Conservation (phyloP, 2,113 vertebrate genomes). For the Epinephelus moara region DNA sequence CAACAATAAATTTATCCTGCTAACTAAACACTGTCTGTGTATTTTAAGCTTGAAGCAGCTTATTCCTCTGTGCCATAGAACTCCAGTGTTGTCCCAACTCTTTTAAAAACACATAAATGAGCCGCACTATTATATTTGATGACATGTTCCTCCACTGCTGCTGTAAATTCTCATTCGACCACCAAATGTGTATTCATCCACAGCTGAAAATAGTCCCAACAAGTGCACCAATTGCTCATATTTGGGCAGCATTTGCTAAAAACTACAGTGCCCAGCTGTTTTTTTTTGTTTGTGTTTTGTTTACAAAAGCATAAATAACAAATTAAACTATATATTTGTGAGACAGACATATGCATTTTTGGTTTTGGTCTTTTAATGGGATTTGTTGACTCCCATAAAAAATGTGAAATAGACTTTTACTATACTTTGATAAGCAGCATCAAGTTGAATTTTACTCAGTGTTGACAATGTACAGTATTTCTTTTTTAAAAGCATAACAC, state of each 20-base stretch:
- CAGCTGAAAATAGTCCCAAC: too few relatives aligned
- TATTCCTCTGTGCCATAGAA: neutral
- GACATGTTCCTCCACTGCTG: too few relatives aligned
- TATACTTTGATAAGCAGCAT: too few relatives aligned
- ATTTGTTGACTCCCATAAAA: neutral
- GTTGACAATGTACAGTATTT: neutral
- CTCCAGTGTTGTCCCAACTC: neutral
- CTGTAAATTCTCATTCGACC: too few relatives aligned
- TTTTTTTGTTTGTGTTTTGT: too few relatives aligned
- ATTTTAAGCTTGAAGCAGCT: neutral
- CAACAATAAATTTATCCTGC: neutral
- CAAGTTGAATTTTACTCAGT: neutral
- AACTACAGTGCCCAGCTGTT: too few relatives aligned
- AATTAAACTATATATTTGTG: too few relatives aligned
- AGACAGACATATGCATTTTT: neutral
- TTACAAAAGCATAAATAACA: too few relatives aligned
- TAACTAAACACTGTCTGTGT: neutral
- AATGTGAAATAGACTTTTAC: too few relatives aligned
- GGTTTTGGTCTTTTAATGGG: neutral
- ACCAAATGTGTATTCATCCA: too few relatives aligned
- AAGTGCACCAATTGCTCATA: too few relatives aligned
- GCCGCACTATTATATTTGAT: neutral
- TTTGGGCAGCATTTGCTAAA: too few relatives aligned
- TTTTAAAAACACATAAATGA: slow-evolving; percentile 1
- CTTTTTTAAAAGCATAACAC: neutral